Base-by-base conservation (phyloP, 2,888 invertebrate genomes). In the Orthosia gracilis region DNA sequence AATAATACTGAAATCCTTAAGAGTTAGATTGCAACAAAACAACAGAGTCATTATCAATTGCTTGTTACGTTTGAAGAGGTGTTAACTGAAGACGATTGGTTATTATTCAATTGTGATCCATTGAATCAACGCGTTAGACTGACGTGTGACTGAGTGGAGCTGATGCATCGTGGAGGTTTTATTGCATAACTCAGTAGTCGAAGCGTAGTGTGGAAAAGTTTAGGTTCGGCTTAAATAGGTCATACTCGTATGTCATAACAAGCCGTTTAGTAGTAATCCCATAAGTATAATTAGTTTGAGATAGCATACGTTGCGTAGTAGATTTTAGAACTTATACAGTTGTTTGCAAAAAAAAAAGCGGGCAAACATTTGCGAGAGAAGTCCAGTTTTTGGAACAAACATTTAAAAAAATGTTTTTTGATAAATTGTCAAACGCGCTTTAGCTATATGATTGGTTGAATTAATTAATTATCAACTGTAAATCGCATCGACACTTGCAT, bases 71-170 rank as follows among this genome's bases (percentile, higher is more conserved):
- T 49, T 52, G 58, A 58, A 80, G 58, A 75, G 68, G 80, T 50
- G 81, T 71, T 84, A 83, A 81, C 70, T 69, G 70, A 55, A 57
- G 50, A 40, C 80, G 71, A 82, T 82, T 82, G 81, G 68, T 65
- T 71, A 59, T 82, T 84, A 84, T 82, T 82, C 81, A 82, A 82
- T 82, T 82, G 81, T 59, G 31, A 47, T 61, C 23, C 21, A 84
- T 84, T 74, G 58, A 67, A 73, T 65, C 61, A 58, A 57, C 72
- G 45, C 68, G 23, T 70, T 69, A 18, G 13, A 67, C 31, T 64
- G 59, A 58, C 57, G 31, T 84, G 66, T 64, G 68, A 65, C n/a
- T 62, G 23, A 58, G 66, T 47, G 49, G 73, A 50, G 40, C 26
- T 61, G 64, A 69, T 82, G 74, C 82, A 79, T 63, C 55, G 68